Percentiles rank a stretch among this genome's conserved stretches.
Evolutionary conservation across 2,888 invertebrate species (phyloP).

Genomic region (Boloria selene): DNA sequence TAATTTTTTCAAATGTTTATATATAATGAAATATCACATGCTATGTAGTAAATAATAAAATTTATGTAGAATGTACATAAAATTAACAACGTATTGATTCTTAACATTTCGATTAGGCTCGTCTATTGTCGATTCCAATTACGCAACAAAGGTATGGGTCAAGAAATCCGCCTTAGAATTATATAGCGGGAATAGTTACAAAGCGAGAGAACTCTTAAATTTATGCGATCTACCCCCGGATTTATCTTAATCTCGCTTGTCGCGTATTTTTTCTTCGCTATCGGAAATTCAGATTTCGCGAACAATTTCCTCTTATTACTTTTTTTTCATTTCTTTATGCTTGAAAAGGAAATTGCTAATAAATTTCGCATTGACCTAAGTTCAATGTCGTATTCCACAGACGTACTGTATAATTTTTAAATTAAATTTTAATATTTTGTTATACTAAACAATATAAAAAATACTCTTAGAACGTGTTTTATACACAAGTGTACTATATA

Average conservation of each 20-base stretch:
- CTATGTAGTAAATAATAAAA: too few relatives aligned
- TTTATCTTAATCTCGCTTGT: conserved; percentile 33
- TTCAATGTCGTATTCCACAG: conserved; percentile 1
- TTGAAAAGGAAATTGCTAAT: conserved; percentile 16
- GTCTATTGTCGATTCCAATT: too few relatives aligned
- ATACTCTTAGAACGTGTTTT: too few relatives aligned
- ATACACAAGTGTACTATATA: too few relatives aligned
- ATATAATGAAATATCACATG: too few relatives aligned
- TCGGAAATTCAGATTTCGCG: conserved; percentile 38
- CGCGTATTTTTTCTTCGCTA: conserved; percentile 32
- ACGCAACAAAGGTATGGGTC: background rate
- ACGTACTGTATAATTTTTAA: background rate
- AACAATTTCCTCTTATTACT: conserved; percentile 37
- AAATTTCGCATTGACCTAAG: conserved; percentile 12
- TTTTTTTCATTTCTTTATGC: conserved; percentile 16
- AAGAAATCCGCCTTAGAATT: background rate
- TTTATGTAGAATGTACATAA: too few relatives aligned
- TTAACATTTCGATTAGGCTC: too few relatives aligned
- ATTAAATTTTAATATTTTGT: too few relatives aligned
- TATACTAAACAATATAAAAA: too few relatives aligned
- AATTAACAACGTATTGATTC: too few relatives aligned
- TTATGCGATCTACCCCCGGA: conserved; percentile 16
- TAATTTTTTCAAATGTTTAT: too few relatives aligned
- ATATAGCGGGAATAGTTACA: background rate
- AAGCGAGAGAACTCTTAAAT: conserved; percentile 6